Conservation (phyloP, 1,140 invertebrate species). For the Onthophagus taurus region DNA sequence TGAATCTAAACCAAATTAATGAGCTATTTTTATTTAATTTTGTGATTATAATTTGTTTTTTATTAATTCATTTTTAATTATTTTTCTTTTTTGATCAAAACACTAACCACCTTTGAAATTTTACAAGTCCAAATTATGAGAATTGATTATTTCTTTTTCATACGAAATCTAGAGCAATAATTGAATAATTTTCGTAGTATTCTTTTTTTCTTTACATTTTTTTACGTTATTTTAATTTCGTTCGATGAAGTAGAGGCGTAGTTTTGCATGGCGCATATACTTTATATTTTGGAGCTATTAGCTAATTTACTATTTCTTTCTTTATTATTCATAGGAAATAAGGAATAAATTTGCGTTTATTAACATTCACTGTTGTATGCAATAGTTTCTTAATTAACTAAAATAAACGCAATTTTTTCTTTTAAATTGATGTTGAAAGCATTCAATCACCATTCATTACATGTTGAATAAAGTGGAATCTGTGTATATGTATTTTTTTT, state of each 20-base stretch:
- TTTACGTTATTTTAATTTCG: conserved; percentile 4
- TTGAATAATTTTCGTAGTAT: too few species aligned
- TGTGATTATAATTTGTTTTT: too few species aligned
- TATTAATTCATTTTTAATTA: too few species aligned
- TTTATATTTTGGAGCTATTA: conserved; percentile 9
- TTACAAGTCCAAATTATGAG: conserved; percentile 11
- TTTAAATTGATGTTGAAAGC: not conserved
- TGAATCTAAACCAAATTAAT: conserved; percentile 11
- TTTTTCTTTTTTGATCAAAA: conserved; percentile 10
- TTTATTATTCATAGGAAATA: too few species aligned
- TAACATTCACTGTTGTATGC: too few species aligned
- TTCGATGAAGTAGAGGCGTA: conserved; percentile 12
- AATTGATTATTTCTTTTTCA: conserved; percentile 8
- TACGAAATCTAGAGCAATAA: too few species aligned
- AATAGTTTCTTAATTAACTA: too few species aligned
- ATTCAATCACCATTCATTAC: conserved; percentile 3
- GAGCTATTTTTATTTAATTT: conserved; percentile 11
- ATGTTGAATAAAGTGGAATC: conserved; percentile 3
- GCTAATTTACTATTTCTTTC: conserved; percentile 1
- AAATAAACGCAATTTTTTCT: conserved; percentile 5
- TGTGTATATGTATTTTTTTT: conserved; percentile 7
- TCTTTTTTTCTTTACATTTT: conserved; percentile 9
- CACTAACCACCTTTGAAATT: conserved; percentile 13
- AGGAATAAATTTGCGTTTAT: too few species aligned
- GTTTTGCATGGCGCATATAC: conserved; percentile 19